Evolutionary conservation across 2,113 vertebrate genomes (phyloP).

Genomic region (Ibidorhyncha struthersii): DNA sequence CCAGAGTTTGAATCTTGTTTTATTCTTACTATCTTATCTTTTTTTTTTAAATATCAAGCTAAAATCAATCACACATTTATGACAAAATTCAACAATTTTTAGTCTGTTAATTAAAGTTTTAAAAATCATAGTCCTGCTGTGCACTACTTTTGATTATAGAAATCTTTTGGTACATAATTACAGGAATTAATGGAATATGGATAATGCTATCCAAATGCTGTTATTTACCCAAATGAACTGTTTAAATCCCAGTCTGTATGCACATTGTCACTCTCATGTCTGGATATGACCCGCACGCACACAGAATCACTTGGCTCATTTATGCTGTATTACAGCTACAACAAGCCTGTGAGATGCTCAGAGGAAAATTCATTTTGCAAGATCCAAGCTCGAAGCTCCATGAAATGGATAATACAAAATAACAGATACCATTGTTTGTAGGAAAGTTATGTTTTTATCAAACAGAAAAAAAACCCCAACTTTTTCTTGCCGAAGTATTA

Average conservation of each 20-base stretch:
- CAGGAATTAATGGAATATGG: background rate
- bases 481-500: background rate
- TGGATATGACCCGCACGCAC: background rate
- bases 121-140: background rate
- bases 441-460: background rate
- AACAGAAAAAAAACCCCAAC: background rate
- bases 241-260: background rate
- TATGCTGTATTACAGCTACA: background rate
- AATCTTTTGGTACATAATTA: background rate
- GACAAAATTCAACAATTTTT: background rate
- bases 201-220: background rate
- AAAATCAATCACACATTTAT: background rate
- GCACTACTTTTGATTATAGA: background rate
- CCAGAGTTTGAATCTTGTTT: background rate
- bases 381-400: background rate
- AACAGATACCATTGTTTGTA: background rate
- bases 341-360: background rate
- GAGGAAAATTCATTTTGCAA: background rate
- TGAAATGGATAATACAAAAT: background rate
- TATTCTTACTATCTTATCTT: background rate
- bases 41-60: background rate
- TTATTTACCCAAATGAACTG: background rate
- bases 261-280: background rate
- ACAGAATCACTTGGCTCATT: background rate
- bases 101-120: background rate